Conservation (phyloP, 2,797 vertebrate genomes). For the Caiman crocodilus region DNA sequence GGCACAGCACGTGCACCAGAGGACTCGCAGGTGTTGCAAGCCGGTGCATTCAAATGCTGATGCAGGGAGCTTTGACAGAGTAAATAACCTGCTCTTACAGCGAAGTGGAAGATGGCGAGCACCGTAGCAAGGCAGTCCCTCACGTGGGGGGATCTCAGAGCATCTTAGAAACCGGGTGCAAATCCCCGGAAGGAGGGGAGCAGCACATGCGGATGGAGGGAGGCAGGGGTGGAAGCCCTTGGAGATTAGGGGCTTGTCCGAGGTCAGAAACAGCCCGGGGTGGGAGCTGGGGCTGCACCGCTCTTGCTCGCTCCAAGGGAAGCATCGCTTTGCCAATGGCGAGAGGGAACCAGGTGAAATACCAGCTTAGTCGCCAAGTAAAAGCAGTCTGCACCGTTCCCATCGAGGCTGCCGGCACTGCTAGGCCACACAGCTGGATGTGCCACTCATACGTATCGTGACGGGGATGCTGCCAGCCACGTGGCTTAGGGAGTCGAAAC, state of each 20-base stretch:
- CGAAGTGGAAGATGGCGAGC: rapidly evolving
- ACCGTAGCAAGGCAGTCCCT: background rate
- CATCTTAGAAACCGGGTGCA: background rate
- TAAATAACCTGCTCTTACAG: no score
- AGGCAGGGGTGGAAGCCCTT: background rate
- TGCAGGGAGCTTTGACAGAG: background rate
- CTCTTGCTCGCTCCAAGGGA: background rate
- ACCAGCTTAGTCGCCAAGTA: no score
- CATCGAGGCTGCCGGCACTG: no score
- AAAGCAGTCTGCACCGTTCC: no score
- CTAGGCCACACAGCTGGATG: no score
- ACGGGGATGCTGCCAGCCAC: no score
- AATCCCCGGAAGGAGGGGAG: background rate
- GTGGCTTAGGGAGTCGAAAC: no score
- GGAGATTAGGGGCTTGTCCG: background rate
- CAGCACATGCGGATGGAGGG: background rate
- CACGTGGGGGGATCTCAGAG: background rate
- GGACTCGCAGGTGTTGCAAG: no score
- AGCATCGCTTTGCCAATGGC: no score
- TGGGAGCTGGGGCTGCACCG: background rate
- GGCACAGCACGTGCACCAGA: background rate
- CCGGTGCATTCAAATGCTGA: background rate
- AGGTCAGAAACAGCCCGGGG: background rate
- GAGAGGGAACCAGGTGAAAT: no score
- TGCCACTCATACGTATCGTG: no score